Evolutionary conservation across 1,140 invertebrate species (phyloP), one percentile per base, ranked within the genome.

Genomic region (Drosophila repletoides): DNA sequence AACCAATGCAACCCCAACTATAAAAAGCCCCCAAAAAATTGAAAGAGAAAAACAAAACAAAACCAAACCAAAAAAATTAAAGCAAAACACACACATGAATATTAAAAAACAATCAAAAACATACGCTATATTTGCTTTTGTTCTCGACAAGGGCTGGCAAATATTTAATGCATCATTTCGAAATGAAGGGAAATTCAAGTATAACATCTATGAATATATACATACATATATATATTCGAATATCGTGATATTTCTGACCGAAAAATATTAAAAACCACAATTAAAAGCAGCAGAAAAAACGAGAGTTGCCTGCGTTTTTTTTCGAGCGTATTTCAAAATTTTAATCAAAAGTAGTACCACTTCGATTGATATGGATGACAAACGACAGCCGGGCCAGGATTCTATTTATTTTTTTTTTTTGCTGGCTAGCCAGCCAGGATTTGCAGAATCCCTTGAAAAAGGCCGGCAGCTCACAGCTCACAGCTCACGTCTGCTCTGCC

Each of bases 291-390:
- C 10, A 46, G 9, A 68, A 53, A 28, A 15, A 58, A 56, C 21
- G 12, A 66, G 28, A 64, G 26, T 19, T 31, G 41, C 36, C 36
- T n/a, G 6, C 34, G 26, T 5, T 28, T 28, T 28, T n/a, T n/a
- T n/a, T n/a, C n/a, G 45, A 6, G n/a, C 19, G 55, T 51, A 52
- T 70, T 70, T 84, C 40, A 36, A 86, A 86, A 86, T 84, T 84
- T 79, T 84, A 84, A 84, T 86, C 79, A 84, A 84, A 84, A 84
- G 75, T 84, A 84, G 80, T 86, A 84, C 56, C 77, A 66, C 75
- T 86, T 84, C 79, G 80, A 84, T 84, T 84, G 80, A 83, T 83
- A 83, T 83, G 69, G 41, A 41, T 65, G 72, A 83, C 72, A 83
- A 80, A 66, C 34, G 45, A 5, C 15, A 34, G 22, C 15, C 33